phyloP scores from a whole-genome alignment of 2,888 invertebrate species.

The Eupithecia subumbrata region DNA sequence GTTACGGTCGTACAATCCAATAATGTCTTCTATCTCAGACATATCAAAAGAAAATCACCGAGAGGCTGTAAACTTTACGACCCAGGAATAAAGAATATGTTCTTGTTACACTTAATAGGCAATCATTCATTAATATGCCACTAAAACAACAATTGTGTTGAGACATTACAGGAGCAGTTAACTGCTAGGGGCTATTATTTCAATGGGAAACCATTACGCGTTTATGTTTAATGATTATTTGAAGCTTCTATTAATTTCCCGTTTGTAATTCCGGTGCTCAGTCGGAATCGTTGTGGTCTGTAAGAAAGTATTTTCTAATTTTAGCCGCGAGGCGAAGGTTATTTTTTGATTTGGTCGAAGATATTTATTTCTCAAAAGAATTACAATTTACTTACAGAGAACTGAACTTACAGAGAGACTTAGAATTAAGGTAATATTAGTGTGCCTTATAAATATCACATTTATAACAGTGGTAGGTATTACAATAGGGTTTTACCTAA shows the following conservation, averaged over 20 bases:
- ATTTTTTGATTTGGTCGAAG: too few species aligned
- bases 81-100: slow-evolving; percentile 63
- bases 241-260: slow-evolving; percentile 77
- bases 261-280: slow-evolving; percentile 65
- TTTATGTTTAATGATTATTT: slow-evolving; percentile 82
- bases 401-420: too few species aligned
- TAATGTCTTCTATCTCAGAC: slow-evolving; percentile 15
- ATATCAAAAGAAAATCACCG: slow-evolving; percentile 26
- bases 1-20: background rate
- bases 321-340: background rate
- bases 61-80: slow-evolving; percentile 27
- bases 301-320: slow-evolving; percentile 47
- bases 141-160: slow-evolving; percentile 78
- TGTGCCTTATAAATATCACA: too few species aligned
- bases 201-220: slow-evolving; percentile 78
- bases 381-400: too few species aligned
- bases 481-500: too few species aligned
- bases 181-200: slow-evolving; percentile 76
- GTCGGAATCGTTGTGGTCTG: slow-evolving; percentile 69
- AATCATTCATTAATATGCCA: slow-evolving; percentile 77
- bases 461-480: too few species aligned
- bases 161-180: slow-evolving; percentile 76
- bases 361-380: too few species aligned
- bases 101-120: slow-evolving; percentile 73
- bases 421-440: too few species aligned